Evolutionary conservation across 2,113 vertebrate genomes (phyloP).

Genomic region (Nesospiza acunhae): DNA sequence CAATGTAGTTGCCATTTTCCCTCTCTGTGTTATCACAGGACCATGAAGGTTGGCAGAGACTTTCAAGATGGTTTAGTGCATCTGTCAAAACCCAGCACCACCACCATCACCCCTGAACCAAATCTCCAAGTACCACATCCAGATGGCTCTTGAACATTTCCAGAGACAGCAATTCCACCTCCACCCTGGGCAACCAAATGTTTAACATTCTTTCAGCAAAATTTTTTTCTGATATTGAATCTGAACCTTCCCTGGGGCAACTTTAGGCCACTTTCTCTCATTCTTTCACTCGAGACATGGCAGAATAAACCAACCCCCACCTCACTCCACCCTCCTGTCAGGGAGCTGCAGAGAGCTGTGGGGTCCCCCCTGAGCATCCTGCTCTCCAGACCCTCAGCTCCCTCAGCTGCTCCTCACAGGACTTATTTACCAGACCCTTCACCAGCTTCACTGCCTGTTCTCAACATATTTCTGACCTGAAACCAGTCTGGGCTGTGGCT

Average conservation of each 20-base stretch:
- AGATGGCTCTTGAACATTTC: background rate
- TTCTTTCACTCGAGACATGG: background rate
- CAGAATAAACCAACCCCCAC: background rate
- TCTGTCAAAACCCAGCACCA: background rate
- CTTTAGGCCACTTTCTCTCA: background rate
- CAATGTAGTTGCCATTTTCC: background rate
- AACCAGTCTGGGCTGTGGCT: background rate
- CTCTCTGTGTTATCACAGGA: background rate
- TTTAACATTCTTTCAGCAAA: background rate
- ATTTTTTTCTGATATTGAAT: background rate
- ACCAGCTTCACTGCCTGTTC: background rate
- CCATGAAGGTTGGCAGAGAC: background rate
- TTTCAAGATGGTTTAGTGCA: background rate
- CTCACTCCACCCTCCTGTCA: background rate
- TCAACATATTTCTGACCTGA: background rate
- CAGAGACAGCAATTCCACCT: background rate
- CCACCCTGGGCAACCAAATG: rapidly evolving
- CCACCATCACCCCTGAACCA: background rate
- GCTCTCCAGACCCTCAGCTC: background rate
- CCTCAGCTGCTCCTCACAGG: background rate
- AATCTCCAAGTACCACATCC: background rate
- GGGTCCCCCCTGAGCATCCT: background rate
- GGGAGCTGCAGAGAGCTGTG: background rate
- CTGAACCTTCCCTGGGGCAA: background rate
- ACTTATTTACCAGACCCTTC: background rate